Percentiles rank a stretch among this genome's conserved stretches.
Conservation (phyloP, 2,797 vertebrate genomes). For the Podargus strigoides region DNA sequence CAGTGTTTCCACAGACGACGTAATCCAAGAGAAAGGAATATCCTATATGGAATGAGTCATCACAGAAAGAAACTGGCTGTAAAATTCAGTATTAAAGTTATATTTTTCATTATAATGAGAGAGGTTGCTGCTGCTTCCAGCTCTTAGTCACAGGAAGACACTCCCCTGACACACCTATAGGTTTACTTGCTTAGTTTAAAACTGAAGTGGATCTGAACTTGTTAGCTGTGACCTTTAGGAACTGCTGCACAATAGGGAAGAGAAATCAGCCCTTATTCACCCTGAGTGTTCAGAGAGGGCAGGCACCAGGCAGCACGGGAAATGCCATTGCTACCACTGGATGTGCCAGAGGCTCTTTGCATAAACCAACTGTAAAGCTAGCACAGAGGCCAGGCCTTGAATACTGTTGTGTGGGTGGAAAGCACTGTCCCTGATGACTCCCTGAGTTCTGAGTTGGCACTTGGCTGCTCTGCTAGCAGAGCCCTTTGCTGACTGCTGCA, state of each 20-base stretch:
- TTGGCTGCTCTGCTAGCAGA: background rate
- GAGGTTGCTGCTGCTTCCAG: background rate
- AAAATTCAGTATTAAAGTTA: background rate
- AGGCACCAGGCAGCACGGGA: slow-evolving; percentile 38
- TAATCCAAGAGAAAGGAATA: background rate
- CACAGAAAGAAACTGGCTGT: background rate
- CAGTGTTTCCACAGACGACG: background rate
- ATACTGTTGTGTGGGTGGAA: background rate
- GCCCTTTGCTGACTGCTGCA: background rate
- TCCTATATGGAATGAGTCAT: background rate
- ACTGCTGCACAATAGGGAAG: background rate
- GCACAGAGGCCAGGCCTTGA: background rate
- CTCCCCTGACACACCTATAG: background rate
- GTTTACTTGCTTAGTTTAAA: background rate
- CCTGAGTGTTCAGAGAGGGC: background rate
- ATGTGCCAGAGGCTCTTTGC: slow-evolving; percentile 32
- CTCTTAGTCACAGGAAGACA: slow-evolving; percentile 49
- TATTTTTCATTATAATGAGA: background rate
- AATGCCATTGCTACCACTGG: slow-evolving; percentile 18
- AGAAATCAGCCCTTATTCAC: slow-evolving; percentile 7
- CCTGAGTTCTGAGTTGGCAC: background rate
- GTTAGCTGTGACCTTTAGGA: slow-evolving; percentile 22
- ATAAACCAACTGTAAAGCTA: background rate
- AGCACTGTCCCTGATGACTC: background rate
- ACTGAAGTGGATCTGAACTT: slow-evolving; percentile 13